Conservation (phyloP, 2,888 invertebrate species). For the Ophion obscuratus region DNA sequence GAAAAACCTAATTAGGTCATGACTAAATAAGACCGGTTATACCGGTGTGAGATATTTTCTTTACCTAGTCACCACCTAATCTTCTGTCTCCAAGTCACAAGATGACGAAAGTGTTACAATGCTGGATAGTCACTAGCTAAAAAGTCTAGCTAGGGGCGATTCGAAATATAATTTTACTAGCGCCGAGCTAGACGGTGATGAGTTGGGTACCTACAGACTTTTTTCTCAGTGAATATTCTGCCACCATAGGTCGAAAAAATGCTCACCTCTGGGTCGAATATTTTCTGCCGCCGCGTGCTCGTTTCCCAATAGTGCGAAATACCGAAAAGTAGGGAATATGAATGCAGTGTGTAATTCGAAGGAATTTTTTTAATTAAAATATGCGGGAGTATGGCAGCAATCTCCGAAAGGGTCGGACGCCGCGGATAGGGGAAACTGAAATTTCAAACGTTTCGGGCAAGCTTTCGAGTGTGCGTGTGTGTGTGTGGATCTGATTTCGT, state of each 20-base stretch:
- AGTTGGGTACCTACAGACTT: background rate
- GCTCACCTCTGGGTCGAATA: slow-evolving; percentile 2
- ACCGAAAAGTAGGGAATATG: background rate
- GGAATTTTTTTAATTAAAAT: slow-evolving; percentile 20
- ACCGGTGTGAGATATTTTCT: too few relatives aligned
- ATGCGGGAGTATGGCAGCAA: background rate
- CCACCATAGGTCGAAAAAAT: background rate
- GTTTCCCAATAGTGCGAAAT: slow-evolving; percentile 3
- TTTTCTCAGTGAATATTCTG: background rate
- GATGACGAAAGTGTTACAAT: too few relatives aligned
- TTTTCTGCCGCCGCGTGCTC: slow-evolving; percentile 1
- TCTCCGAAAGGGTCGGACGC: background rate
- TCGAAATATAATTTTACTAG: too few relatives aligned
- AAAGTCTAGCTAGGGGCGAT: too few relatives aligned
- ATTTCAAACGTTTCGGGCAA: slow-evolving; percentile 33
- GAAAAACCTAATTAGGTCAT: too few relatives aligned
- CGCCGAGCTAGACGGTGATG: too few relatives aligned
- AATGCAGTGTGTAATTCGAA: background rate
- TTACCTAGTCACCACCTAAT: too few relatives aligned
- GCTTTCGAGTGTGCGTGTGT: background rate
- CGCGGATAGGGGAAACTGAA: background rate
- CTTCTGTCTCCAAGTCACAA: too few relatives aligned
- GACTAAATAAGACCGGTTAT: too few relatives aligned
- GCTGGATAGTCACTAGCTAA: too few relatives aligned
- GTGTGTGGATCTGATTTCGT: background rate